Conservation (phyloP, 2,888 invertebrate genomes). For the Oegoconia quadripuncta region DNA sequence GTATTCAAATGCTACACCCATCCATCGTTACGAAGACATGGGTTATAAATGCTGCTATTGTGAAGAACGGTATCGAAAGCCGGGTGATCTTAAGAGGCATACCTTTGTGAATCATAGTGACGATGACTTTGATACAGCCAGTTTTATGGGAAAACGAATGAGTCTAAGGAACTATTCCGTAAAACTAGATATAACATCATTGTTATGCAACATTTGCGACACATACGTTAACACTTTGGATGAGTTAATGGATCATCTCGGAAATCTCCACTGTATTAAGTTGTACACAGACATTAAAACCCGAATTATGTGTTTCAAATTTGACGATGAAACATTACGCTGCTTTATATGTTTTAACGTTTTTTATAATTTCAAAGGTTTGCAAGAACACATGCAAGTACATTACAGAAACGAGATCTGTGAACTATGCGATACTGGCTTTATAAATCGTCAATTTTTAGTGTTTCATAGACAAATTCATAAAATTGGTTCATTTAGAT, state of each 20-base stretch:
- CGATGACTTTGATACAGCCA: neutral
- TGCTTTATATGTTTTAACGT: conserved; percentile 38
- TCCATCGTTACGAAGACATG: conserved; percentile 12
- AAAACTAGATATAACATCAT: conserved; percentile 47
- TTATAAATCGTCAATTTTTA: conserved; percentile 31
- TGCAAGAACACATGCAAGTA: conserved; percentile 45
- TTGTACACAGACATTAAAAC: conserved; percentile 33
- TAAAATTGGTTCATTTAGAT: conserved; percentile 22
- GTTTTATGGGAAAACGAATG: neutral
- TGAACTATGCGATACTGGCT: conserved; percentile 39
- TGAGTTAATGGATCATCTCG: conserved; percentile 28
- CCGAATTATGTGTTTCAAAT: conserved; percentile 46
- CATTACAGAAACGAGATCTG: conserved; percentile 48
- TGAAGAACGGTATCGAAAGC: neutral
- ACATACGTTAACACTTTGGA: conserved; percentile 26
- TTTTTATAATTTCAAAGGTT: conserved; percentile 33
- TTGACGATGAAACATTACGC: conserved; percentile 25
- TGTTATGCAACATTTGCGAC: conserved; percentile 32
- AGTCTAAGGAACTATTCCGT: conserved; percentile 27
- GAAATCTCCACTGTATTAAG: conserved; percentile 23
- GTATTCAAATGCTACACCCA: conserved; percentile 7
- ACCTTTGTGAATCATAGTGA: neutral
- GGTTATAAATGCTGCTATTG: conserved; percentile 7
- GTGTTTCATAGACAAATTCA: conserved; percentile 27
- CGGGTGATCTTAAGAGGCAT: conserved; percentile 5